Evolutionary conservation across 64 coral and sea anemone genomes (phyloP).

Genomic region (Porites australiensis): DNA sequence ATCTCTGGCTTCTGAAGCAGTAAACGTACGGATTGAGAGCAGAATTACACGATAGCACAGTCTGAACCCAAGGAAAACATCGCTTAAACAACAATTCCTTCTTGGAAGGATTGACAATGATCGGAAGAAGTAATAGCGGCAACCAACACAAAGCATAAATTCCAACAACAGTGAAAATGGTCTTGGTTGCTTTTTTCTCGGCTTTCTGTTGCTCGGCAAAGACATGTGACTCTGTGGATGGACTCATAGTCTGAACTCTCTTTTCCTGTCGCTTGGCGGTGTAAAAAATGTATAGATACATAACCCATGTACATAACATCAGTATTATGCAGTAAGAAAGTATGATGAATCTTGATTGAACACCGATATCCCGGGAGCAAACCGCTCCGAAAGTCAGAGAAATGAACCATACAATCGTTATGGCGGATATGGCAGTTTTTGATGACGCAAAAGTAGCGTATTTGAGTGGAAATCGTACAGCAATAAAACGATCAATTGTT

Average conservation of each 20-base stretch:
- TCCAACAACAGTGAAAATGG: conserved; percentile 24
- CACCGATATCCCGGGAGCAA: neutral
- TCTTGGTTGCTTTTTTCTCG: conserved; percentile 15
- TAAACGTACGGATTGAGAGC: conserved; percentile 39
- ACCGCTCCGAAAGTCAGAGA: neutral
- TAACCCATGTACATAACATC: neutral
- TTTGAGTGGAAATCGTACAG: conserved; percentile 19
- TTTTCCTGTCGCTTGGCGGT: conserved; percentile 30
- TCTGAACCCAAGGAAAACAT: neutral
- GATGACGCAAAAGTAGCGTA: neutral
- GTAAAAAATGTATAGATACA: conserved; percentile 19
- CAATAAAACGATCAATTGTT: conserved; percentile 21
- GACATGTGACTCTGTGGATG: neutral
- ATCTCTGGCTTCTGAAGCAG: conserved; percentile 27
- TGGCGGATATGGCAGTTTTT: neutral
- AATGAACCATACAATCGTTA: neutral
- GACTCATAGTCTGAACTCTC: neutral
- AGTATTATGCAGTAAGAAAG: neutral
- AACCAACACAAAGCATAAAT: conserved; percentile 5
- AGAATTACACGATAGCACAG: neutral
- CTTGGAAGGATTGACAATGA: neutral
- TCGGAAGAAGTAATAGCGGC: neutral
- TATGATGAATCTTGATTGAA: neutral
- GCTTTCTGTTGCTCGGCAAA: neutral
- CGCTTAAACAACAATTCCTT: neutral